These are phyloP conservation scores for Valencia hispanica DNA, from an alignment of 2,797 vertebrate species.

Conservation along the genomic window DNA sequence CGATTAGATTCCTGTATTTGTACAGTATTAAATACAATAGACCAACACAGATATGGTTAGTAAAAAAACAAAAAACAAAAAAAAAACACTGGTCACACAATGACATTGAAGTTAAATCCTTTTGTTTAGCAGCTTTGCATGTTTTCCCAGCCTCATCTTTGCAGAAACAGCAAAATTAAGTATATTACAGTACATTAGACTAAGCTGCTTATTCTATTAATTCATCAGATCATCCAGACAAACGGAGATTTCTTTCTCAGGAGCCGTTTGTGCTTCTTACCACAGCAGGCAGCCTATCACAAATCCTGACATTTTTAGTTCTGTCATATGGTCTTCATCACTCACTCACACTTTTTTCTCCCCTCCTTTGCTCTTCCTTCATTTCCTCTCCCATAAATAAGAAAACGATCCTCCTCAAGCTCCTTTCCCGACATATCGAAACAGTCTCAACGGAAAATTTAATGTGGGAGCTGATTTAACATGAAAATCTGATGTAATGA, in stretches of 20 bases:
- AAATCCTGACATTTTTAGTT: conserved; percentile 53
- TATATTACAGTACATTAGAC: conserved; percentile 30
- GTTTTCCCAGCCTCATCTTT: conserved; percentile 17
- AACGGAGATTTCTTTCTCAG: conserved; percentile 37
- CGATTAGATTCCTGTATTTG: conserved; percentile 36
- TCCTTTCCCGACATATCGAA: conserved; percentile 36
- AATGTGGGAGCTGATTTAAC: conserved; percentile 66
- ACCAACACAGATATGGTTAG: conserved; percentile 2
- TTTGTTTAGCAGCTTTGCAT: conserved; percentile 20
- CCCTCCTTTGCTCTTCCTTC: conserved; percentile 42
- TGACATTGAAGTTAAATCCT: not conserved
- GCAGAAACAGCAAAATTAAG: conserved; percentile 49
- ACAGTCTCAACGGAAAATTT: conserved; percentile 41
- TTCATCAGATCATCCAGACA: conserved; percentile 82
- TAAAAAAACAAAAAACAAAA: not conserved
- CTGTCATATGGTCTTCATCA: conserved; percentile 50
- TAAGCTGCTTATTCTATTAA: conserved; percentile 83
- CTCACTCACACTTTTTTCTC: conserved; percentile 11
- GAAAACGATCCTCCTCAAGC: conserved; percentile 39
- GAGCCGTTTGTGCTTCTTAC: conserved; percentile 21
- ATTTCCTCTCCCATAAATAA: conserved; percentile 47
- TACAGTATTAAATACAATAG: conserved; percentile 26
- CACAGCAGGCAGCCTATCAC: conserved; percentile 23
- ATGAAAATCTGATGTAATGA: conserved; percentile 70
- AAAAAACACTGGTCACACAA: not conserved